phyloP scores from a whole-genome alignment of 35 echinoderm and acorn worm species.

The Holothuria glaberrima region DNA sequence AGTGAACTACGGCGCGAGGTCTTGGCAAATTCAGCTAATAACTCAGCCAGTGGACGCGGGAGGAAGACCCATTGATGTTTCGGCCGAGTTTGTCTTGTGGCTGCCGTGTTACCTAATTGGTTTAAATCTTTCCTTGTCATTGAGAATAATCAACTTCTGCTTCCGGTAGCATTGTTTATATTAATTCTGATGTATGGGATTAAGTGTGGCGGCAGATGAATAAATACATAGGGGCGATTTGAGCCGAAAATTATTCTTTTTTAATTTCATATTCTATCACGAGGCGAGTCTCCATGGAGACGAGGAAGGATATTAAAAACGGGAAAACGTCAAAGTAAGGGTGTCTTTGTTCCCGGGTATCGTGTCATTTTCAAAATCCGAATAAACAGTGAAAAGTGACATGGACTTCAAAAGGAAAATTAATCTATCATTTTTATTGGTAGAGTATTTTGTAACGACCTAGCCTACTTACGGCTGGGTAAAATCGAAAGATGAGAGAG shows the following conservation, averaged over 20 bases:
- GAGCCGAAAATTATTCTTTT: slow-evolving; percentile 38
- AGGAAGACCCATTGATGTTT: too few species aligned
- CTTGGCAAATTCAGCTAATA: too few species aligned
- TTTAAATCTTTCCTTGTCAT: background rate
- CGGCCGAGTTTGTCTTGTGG: too few species aligned
- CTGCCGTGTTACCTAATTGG: slow-evolving; percentile 17
- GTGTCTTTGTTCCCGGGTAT: slow-evolving; percentile 20
- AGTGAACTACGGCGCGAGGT: too few species aligned
- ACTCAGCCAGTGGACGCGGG: too few species aligned
- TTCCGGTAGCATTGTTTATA: slow-evolving; percentile 7
- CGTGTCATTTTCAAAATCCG: background rate
- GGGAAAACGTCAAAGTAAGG: background rate
- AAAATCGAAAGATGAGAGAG: too few species aligned
- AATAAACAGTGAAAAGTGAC: too few species aligned
- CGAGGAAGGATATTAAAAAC: background rate
- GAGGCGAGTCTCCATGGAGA: background rate
- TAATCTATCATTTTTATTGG: too few species aligned
- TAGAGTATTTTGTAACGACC: too few species aligned
- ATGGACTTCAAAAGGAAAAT: too few species aligned
- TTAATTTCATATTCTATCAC: slow-evolving; percentile 11
- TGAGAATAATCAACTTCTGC: slow-evolving; percentile 9
- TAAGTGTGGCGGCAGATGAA: slow-evolving; percentile 6
- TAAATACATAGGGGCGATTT: slow-evolving; percentile 31
- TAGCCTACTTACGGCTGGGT: too few species aligned
- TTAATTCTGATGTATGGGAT: slow-evolving; percentile 36